phyloP scores from a whole-genome alignment of 2,113 vertebrate species.

The Nyctibius bracteatus region DNA sequence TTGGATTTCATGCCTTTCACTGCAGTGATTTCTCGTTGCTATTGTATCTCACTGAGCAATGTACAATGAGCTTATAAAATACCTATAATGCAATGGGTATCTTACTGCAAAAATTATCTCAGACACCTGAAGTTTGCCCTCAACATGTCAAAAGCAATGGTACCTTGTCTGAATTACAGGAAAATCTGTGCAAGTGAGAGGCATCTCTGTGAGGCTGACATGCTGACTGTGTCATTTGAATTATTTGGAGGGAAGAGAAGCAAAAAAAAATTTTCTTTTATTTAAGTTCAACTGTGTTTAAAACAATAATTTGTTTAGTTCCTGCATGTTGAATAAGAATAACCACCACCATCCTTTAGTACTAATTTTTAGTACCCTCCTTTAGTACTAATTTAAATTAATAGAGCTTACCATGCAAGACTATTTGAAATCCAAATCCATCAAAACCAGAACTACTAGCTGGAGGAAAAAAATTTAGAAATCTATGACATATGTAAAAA shows the following conservation, averaged over 20 bases:
- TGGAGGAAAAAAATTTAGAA: not conserved
- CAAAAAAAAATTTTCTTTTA: not conserved
- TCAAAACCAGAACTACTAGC: not conserved
- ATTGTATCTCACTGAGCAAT: not conserved
- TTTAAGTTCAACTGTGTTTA: not conserved
- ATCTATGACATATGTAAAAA: not conserved
- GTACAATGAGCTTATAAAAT: not conserved
- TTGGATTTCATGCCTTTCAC: not conserved
- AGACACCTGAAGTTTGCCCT: not conserved
- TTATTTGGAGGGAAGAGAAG: not conserved
- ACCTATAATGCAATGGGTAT: not conserved
- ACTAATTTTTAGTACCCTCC: not conserved
- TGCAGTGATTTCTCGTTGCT: not conserved
- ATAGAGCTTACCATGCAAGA: not conserved
- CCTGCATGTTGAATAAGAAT: not conserved
- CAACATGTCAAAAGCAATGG: not conserved
- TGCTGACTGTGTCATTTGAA: not conserved
- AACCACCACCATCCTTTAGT: not conserved
- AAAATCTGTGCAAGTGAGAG: not conserved
- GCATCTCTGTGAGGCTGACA: not conserved
- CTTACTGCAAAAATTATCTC: not conserved
- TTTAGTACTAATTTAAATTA: not conserved
- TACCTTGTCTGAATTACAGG: not conserved
- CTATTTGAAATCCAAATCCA: not conserved
- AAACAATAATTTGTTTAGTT: not conserved